A percentile compares a stretch with the other conserved stretches of the same genome.
phyloP scores from a whole-genome alignment of 2,888 invertebrate genomes.

The Sabatieria punctata region DNA sequence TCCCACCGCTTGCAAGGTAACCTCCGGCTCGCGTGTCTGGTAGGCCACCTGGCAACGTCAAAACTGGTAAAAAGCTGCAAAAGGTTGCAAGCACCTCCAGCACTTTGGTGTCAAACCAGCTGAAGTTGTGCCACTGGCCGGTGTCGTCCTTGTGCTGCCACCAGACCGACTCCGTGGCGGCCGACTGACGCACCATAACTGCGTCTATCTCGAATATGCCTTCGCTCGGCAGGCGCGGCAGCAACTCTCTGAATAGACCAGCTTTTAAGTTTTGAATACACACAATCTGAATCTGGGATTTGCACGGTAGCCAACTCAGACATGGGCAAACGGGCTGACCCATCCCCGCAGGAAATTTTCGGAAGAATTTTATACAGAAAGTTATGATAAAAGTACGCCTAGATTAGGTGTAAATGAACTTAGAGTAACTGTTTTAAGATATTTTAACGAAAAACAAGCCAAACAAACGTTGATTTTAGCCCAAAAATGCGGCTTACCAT shows the following conservation, averaged over 20 bases:
- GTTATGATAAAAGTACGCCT: too few relatives aligned
- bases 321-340: too few relatives aligned
- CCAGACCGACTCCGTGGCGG: slow-evolving; percentile 50
- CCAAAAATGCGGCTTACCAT: too few relatives aligned
- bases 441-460: too few relatives aligned
- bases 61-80: neutral
- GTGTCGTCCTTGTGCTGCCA: slow-evolving; percentile 98
- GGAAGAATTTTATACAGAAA: too few relatives aligned
- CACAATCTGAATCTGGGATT: too few relatives aligned
- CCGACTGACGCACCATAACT: neutral
- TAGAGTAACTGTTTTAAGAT: too few relatives aligned
- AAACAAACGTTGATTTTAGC: too few relatives aligned
- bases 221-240: slow-evolving; percentile 85
- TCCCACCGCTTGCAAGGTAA: slow-evolving; percentile 73
- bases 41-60: slow-evolving; percentile 50
- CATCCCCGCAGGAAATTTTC: too few relatives aligned
- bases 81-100: slow-evolving; percentile 50
- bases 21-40: slow-evolving; percentile 82
- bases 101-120: slow-evolving; percentile 74
- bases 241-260: slow-evolving; percentile 55
- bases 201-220: slow-evolving; percentile 84
- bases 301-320: too few relatives aligned
- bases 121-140: slow-evolving; percentile 74
- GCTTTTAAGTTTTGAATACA: too few relatives aligned
- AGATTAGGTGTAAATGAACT: too few relatives aligned